These are phyloP conservation scores for Drosophila hydei DNA, from an alignment of 1,140 invertebrate genomes.

Conservation along the genomic window DNA sequence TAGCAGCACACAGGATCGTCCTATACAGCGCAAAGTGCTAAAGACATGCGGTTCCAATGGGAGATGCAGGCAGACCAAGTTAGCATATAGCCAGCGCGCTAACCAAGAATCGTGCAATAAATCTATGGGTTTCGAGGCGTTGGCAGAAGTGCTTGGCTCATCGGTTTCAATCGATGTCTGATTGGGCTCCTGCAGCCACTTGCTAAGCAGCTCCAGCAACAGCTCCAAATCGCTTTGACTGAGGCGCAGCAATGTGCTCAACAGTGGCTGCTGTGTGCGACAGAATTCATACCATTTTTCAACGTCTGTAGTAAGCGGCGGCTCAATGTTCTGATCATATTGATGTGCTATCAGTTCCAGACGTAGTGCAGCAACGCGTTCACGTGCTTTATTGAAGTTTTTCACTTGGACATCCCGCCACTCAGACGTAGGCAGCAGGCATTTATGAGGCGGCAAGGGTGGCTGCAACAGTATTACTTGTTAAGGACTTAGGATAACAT, in stretches of 20 bases:
- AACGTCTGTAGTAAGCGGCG: slow-evolving; percentile 61
- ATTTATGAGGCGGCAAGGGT: slow-evolving; percentile 34
- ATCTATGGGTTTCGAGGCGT: slow-evolving; percentile 44
- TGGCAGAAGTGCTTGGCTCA: slow-evolving; percentile 23
- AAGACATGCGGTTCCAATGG: slow-evolving; percentile 77
- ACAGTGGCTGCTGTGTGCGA: slow-evolving; percentile 52
- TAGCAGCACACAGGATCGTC: slow-evolving; percentile 60
- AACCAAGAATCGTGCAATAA: slow-evolving; percentile 66
- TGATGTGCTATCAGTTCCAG: slow-evolving; percentile 43
- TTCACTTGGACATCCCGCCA: slow-evolving; percentile 66
- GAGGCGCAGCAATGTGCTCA: slow-evolving; percentile 66
- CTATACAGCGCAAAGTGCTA: slow-evolving; percentile 71
- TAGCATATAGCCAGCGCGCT: slow-evolving; percentile 75
- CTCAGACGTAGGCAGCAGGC: slow-evolving; percentile 66
- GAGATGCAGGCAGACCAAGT: slow-evolving; percentile 69
- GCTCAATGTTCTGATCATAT: slow-evolving; percentile 65
- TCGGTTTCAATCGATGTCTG: neutral
- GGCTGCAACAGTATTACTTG: slow-evolving; percentile 26
- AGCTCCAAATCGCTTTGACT: slow-evolving; percentile 66
- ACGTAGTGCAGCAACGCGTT: slow-evolving; percentile 51
- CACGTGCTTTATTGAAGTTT: slow-evolving; percentile 58
- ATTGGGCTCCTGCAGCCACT: slow-evolving; percentile 64
- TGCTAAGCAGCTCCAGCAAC: slow-evolving; percentile 62
- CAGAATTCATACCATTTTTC: slow-evolving; percentile 70
- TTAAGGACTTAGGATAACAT: neutral